A percentile compares a stretch with the other conserved stretches of the same genome.
These are phyloP conservation scores for Montipora sp. DNA, from an alignment of 64 coral and sea anemone genomes.

Conservation along the genomic window DNA sequence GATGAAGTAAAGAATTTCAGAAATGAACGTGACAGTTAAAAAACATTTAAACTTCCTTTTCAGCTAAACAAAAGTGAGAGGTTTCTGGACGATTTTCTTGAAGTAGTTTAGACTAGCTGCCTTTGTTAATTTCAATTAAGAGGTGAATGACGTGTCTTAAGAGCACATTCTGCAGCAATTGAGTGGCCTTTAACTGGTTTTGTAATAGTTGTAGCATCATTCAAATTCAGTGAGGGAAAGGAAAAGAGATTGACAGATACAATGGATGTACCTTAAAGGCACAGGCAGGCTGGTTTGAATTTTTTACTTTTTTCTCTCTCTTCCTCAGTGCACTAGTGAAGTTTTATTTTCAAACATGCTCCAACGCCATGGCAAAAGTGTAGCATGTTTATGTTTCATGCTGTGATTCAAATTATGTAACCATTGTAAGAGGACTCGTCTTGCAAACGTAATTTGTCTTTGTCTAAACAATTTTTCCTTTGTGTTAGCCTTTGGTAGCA, in stretches of 20 bases:
- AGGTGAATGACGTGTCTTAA: not conserved
- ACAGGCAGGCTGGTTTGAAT: too few species aligned
- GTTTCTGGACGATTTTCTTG: slow-evolving; percentile 14
- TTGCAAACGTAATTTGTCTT: too few species aligned
- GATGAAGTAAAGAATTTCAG: not conserved
- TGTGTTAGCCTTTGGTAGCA: not conserved
- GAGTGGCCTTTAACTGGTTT: not conserved
- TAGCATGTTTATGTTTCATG: not conserved
- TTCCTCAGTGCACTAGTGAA: too few species aligned
- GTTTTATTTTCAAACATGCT: too few species aligned
- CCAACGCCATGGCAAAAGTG: too few species aligned
- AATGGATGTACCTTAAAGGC: too few species aligned
- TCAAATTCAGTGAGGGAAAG: too few species aligned
- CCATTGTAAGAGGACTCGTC: not conserved
- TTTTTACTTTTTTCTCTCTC: too few species aligned
- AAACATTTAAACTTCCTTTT: not conserved
- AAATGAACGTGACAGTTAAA: not conserved
- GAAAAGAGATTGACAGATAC: too few species aligned
- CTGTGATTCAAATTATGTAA: not conserved
- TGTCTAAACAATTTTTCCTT: too few species aligned
- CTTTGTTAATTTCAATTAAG: not conserved
- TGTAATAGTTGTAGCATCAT: too few species aligned
- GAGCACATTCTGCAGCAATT: not conserved
- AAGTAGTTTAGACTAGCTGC: not conserved
- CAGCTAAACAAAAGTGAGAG: not conserved